Base-by-base conservation (phyloP, 2,797 vertebrate genomes). In the Eulemur rubriventer region DNA sequence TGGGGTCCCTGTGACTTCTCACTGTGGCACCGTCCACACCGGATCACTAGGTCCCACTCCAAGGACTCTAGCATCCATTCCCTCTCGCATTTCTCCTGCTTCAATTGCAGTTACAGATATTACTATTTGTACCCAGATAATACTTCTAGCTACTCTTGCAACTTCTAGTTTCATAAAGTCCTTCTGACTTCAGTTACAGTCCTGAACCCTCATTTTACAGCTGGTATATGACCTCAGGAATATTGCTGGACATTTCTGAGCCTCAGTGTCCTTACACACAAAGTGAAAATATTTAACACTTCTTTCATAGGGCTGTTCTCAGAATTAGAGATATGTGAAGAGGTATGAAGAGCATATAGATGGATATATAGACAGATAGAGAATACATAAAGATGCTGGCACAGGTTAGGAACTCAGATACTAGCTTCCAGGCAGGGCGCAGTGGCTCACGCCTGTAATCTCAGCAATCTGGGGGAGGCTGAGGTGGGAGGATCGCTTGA, bases 191-290 rank as follows among this genome's bases (percentile, higher is more conserved):
- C n/a, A 73, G 2, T 75, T 69, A 43, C 33, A 76, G 38, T 41
- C 38, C 30, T 13, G 3, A 55, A 48, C n/a, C 57, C n/a, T 93
- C 72, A 55, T 38, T 88, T 61, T 48, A 38, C 69, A 86, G 28
- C 46, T 61, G n/a, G 13, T 48, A 10, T 17, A 26, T 69, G 75
- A 67, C 30, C 43, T 84, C 46, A 24, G 57, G 57, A 18, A 69
- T 43, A 2, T 69, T n/a, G 24, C 26, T 85, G 48, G n/a, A 78
- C 69, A 55, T 96, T 89, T 89, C 26, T 78, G 46, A 98, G 82
- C 94, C 93, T 98, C 95, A 94, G 85, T 97, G 97, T 97, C 81
- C 87, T 96, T 93, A 90, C 63, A 72, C 73, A 24, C 72, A 96
- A 94, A 61, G 38, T 57, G 76, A 67, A 82, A 89, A 73, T 55